phyloP scores from a whole-genome alignment of 1,140 invertebrate genomes.

The Cydia splendana region DNA sequence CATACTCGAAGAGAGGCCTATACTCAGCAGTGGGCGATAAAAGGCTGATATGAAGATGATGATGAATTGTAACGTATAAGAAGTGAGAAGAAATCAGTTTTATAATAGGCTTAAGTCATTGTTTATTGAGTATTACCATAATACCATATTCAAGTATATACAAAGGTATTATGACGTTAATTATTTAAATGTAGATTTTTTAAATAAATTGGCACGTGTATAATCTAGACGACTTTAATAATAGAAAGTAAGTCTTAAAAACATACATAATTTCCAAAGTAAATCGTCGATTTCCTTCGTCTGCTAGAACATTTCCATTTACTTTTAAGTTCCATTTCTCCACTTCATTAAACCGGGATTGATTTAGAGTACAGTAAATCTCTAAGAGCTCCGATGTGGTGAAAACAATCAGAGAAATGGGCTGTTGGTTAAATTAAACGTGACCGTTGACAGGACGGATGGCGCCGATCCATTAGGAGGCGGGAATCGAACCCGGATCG shows the following conservation, averaged over 20 bases:
- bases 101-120: no score
- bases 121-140: no score
- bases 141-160: no score
- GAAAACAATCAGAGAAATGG: slow-evolving; percentile 36
- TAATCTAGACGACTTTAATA: no score
- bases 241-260: neutral
- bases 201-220: no score
- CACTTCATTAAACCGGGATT: slow-evolving; percentile 31
- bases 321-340: slow-evolving; percentile 32
- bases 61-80: no score
- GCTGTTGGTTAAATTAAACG: slow-evolving; percentile 29
- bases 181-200: no score
- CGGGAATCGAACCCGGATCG: slow-evolving; percentile 34
- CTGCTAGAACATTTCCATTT: slow-evolving; percentile 20
- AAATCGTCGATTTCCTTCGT: neutral
- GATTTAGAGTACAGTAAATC: slow-evolving; percentile 32
- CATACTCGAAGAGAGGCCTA: no score
- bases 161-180: no score
- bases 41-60: no score
- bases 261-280: neutral
- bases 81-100: no score
- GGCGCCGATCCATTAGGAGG: slow-evolving; percentile 37
- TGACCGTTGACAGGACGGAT: slow-evolving; percentile 40
- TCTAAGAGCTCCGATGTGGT: slow-evolving; percentile 31
- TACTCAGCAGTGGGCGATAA: no score